A percentile compares a stretch with the other conserved stretches of the same genome.
Evolutionary conservation across 2,113 vertebrate species (phyloP).

Genomic region (Eulemur macaco): DNA sequence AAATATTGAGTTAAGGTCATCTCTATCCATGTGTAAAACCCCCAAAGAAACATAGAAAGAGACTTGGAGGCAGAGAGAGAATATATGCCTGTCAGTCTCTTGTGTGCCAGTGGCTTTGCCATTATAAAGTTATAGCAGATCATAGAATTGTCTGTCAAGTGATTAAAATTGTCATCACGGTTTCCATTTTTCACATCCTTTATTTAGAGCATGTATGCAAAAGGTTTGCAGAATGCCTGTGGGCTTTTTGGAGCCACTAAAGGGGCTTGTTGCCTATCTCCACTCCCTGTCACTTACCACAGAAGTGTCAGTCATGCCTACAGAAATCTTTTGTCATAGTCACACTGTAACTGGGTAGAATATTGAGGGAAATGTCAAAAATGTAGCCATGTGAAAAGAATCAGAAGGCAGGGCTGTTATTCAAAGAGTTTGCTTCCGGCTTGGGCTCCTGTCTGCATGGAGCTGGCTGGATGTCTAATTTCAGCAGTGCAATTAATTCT

Average conservation of each 20-base stretch:
- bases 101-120: neutral
- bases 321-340: conserved; percentile 60
- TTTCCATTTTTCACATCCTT: conserved; percentile 23
- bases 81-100: neutral
- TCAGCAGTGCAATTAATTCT: conserved; percentile 69
- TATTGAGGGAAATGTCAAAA: conserved; percentile 64
- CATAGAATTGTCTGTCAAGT: conserved; percentile 20
- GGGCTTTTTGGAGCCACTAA: conserved; percentile 18
- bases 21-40: neutral
- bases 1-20: conserved; percentile 2
- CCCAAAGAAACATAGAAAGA: neutral
- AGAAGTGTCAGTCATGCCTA: conserved; percentile 52
- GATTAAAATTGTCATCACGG: conserved; percentile 41
- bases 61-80: neutral
- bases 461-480: conserved; percentile 51
- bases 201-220: neutral
- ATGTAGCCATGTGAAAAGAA: conserved; percentile 54
- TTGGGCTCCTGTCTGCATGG: conserved; percentile 20
- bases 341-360: conserved; percentile 31
- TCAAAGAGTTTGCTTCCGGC: conserved; percentile 50
- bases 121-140: conserved; percentile 9
- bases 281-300: conserved; percentile 26
- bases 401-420: conserved; percentile 36
- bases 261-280: neutral
- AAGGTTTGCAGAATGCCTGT: conserved; percentile 25